Evolutionary conservation across 2,888 invertebrate species (phyloP), one percentile per base, ranked within the genome.

Genomic region (Serrognathus titanus): DNA sequence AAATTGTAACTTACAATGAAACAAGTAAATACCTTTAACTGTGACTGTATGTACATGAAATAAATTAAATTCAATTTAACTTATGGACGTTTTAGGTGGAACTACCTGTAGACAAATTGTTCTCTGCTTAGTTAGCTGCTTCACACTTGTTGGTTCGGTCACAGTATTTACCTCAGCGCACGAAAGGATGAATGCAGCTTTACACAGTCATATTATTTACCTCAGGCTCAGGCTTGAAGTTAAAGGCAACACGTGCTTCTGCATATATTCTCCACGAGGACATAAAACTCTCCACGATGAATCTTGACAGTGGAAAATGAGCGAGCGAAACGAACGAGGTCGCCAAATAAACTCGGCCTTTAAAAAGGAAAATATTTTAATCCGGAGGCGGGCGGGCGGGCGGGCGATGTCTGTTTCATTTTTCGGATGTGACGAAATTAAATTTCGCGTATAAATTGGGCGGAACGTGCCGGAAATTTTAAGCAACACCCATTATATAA

Each of bases 361-460:
- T 48, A 48, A 48, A 47, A 12, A 45, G 45, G n/a, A 45, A 45
- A 24, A 20, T 45, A 20, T 45, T 20, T 45, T 45, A 45, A 13
- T 10, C 45, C 10, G 10, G 45, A 13, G 20, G 12, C 24, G 8
- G 41, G 41, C 13, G 41, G 20, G 20, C 3, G 20, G 20, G 20
- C 24, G 24, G 24, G 7, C 24, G 24, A 31, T 31, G 24, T 31
- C 24, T 31, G 24, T 31, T 31, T 31, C 24, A 31, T 31, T 31
- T 31, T 36, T 52, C 12, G 16, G 6, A 40, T 40, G 36, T 48
- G 37, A 55, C 46, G 40, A 50, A 55, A 55, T 55, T 50, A 51
- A 50, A 55, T 55, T 54, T 50, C 46, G 41, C 38, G 50, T 35
- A 43, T 46, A 43, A 55, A 55, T 55, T 55, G 50, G 46, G 50